Conservation (phyloP, 37 sponge, comb jelly and placozoan genomes). For the Chondrilla cf. caribensis region DNA sequence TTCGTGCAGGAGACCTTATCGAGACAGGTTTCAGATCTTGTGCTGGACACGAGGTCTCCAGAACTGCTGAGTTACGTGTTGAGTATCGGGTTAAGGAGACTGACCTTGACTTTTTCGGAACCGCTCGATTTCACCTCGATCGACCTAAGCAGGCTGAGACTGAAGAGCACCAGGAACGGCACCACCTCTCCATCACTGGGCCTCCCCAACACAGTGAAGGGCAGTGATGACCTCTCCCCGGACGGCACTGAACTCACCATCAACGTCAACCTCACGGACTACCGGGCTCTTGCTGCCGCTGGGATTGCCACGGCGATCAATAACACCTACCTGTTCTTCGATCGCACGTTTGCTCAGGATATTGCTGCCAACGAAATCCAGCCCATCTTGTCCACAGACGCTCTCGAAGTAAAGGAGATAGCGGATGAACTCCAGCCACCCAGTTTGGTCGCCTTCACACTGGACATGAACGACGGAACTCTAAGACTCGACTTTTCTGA, state of each 20-base stretch:
- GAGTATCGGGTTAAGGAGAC: constrained; percentile 65
- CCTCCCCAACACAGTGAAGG: constrained; percentile 1
- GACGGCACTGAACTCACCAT: constrained; percentile 57
- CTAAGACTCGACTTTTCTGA: constrained; percentile 69
- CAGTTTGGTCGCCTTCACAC: constrained; percentile 59
- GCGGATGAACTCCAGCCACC: constrained; percentile 74
- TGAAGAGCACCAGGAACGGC: constrained; percentile 11
- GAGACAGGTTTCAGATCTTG: constrained; percentile 37
- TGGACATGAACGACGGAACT: constrained; percentile 68
- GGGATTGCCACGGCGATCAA: constrained; percentile 43
- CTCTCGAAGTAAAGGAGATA: constrained; percentile 39
- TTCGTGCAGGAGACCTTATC: constrained; percentile 8
- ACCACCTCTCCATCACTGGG: constrained; percentile 26
- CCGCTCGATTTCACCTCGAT: constrained; percentile 37
- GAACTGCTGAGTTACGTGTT: constrained; percentile 47
- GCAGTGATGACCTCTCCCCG: constrained; percentile 43
- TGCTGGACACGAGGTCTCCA: constrained; percentile 50
- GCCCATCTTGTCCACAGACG: constrained; percentile 1
- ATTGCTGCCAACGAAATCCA: constrained; percentile 34
- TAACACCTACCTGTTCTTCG: constrained; percentile 61
- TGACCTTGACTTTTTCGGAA: constrained; percentile 76
- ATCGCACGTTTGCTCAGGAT: constrained; percentile 33
- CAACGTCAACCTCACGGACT: constrained; percentile 42
- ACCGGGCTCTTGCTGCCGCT: neutral
- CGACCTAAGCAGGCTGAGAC: neutral